Conservation (phyloP, 1,140 invertebrate genomes). For the Sinella curviseta region DNA sequence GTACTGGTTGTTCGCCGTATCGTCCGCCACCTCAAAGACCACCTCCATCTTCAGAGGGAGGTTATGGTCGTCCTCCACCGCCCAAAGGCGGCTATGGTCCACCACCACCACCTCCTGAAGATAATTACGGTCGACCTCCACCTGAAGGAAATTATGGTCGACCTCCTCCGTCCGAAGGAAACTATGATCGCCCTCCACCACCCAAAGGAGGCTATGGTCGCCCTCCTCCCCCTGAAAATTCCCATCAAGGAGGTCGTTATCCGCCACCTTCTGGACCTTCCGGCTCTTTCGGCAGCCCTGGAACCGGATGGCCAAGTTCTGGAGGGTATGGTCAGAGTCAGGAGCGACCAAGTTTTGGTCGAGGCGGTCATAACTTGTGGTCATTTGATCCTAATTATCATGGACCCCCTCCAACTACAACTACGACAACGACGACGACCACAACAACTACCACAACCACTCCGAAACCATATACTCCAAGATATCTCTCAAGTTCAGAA, state of each 20-base stretch:
- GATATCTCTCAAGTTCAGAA: neutral
- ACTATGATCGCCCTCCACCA: neutral
- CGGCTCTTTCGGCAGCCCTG: neutral
- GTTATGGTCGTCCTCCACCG: neutral
- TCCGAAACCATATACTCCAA: constrained; percentile 1
- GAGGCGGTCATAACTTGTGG: constrained; percentile 11
- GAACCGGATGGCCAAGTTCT: neutral
- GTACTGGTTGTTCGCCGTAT: neutral
- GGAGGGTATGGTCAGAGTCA: neutral
- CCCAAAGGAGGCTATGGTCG: neutral
- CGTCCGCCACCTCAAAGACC: neutral
- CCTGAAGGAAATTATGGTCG: neutral
- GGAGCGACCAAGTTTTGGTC: neutral
- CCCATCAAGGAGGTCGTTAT: neutral
- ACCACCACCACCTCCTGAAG: neutral
- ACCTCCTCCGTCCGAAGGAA: neutral
- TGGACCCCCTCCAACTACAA: neutral
- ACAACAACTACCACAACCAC: neutral
- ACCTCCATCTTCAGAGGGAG: no score
- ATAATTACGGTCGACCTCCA: neutral
- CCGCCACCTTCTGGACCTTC: neutral
- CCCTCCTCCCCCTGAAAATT: neutral
- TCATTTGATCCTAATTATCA: constrained; percentile 15
- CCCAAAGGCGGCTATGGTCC: neutral
- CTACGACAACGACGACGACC: neutral